Conservation (phyloP, 2,888 invertebrate genomes). For the Drosophila ustulata region DNA sequence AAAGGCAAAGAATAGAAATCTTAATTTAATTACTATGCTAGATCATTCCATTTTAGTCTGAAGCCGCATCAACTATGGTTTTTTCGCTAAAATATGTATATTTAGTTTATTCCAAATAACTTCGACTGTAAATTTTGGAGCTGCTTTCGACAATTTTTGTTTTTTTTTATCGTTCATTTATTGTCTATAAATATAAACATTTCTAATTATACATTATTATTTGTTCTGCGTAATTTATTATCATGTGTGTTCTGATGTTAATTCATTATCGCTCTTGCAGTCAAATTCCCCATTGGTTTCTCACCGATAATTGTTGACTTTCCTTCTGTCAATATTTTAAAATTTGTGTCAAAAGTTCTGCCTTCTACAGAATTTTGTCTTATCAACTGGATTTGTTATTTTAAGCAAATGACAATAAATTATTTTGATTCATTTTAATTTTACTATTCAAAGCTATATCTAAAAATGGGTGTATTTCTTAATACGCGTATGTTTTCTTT, state of each 20-base stretch:
- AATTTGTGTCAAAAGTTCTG: background rate
- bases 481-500: no score
- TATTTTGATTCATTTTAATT: no score
- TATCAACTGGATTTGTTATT: no score
- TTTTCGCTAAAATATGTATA: background rate
- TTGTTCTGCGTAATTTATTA: background rate
- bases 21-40: constrained; percentile 15
- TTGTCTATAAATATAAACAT: background rate
- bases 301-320: background rate
- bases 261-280: background rate
- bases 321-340: background rate
- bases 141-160: background rate
- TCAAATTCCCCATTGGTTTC: background rate
- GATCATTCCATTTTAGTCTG: background rate
- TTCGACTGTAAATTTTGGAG: background rate
- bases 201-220: constrained; percentile 5
- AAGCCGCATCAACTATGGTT: background rate
- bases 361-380: background rate
- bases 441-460: no score
- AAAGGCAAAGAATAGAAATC: constrained; percentile 12
- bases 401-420: no score
- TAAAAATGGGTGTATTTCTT: no score
- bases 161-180: background rate
- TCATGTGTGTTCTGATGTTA: background rate
- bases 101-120: background rate